Percentiles rank a stretch among this genome's conserved stretches.
Evolutionary conservation across 2,888 invertebrate genomes (phyloP).

Genomic region (Drosophila prostipennis): DNA sequence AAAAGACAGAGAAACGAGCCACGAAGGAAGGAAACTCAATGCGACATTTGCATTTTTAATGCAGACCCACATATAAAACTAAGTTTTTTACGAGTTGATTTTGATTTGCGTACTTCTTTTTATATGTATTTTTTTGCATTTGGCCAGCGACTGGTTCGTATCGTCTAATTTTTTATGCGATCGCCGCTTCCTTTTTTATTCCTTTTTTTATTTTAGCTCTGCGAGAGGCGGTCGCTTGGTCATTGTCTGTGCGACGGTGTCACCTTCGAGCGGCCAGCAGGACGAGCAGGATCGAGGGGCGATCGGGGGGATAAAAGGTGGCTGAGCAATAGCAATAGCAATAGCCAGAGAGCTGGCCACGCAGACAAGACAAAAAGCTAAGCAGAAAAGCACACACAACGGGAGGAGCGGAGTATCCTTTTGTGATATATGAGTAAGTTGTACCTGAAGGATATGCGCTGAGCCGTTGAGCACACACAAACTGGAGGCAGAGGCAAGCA

Average conservation of each 20-base stretch:
- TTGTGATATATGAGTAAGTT: constrained; percentile 82
- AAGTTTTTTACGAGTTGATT: constrained; percentile 69
- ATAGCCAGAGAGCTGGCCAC: constrained; percentile 46
- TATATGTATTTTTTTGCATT: constrained; percentile 37
- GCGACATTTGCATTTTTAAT: constrained; percentile 83
- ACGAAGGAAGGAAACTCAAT: constrained; percentile 59
- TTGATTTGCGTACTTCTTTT: constrained; percentile 53
- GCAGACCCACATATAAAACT: constrained; percentile 71
- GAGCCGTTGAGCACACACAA: constrained; percentile 82
- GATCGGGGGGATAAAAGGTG: constrained; percentile 15
- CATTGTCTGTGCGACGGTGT: constrained; percentile 76
- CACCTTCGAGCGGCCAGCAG: constrained; percentile 71
- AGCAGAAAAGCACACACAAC: constrained; percentile 79
- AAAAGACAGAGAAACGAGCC: constrained; percentile 21
- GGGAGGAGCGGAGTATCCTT: constrained; percentile 70
- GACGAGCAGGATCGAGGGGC: constrained; percentile 7
- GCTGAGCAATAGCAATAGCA: constrained; percentile 13
- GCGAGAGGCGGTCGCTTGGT: constrained; percentile 61
- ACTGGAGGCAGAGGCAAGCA: constrained; percentile 21
- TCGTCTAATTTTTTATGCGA: constrained; percentile 49
- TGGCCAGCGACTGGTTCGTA: constrained; percentile 60
- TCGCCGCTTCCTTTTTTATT: constrained; percentile 33
- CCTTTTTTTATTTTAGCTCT: constrained; percentile 6
- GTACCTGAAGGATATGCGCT: constrained; percentile 81
- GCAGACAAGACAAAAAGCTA: constrained; percentile 68